A percentile compares a stretch with the other conserved stretches of the same genome.
phyloP scores from a whole-genome alignment of 2,888 invertebrate genomes.

The Formica aserva region DNA sequence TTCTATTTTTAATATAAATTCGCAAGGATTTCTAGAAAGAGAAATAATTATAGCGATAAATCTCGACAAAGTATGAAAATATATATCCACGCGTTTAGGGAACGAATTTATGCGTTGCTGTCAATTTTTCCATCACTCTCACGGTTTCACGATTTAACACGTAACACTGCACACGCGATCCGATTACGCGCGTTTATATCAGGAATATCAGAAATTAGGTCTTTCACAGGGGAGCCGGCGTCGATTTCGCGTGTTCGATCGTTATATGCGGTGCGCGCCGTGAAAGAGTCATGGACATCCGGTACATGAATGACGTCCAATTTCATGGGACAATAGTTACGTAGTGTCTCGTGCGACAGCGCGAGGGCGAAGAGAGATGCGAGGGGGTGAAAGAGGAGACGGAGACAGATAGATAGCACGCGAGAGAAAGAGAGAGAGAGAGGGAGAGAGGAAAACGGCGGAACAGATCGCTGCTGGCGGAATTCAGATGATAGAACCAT shows the following conservation, averaged over 20 bases:
- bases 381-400: conserved; percentile 44
- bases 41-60: neutral
- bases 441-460: conserved; percentile 18
- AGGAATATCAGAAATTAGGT: conserved; percentile 50
- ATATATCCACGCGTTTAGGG: neutral
- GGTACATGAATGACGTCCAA: conserved; percentile 80
- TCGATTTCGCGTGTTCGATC: conserved; percentile 44
- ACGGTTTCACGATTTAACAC: neutral
- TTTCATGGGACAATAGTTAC: conserved; percentile 81
- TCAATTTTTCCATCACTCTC: conserved; percentile 8
- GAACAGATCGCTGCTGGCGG: conserved; percentile 63
- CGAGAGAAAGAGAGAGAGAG: conserved; percentile 42
- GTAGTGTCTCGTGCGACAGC: conserved; percentile 65
- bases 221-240: conserved; percentile 16
- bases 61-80: neutral
- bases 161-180: neutral
- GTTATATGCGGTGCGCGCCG: conserved; percentile 65
- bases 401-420: conserved; percentile 39
- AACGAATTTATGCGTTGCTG: neutral
- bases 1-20: neutral
- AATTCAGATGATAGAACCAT: conserved; percentile 69
- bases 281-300: conserved; percentile 78
- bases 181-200: conserved; percentile 38
- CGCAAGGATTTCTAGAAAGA: neutral
- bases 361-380: conserved; percentile 22